Evolutionary conservation across 2,888 invertebrate genomes (phyloP).

Genomic region (Thymelicus sylvestris): DNA sequence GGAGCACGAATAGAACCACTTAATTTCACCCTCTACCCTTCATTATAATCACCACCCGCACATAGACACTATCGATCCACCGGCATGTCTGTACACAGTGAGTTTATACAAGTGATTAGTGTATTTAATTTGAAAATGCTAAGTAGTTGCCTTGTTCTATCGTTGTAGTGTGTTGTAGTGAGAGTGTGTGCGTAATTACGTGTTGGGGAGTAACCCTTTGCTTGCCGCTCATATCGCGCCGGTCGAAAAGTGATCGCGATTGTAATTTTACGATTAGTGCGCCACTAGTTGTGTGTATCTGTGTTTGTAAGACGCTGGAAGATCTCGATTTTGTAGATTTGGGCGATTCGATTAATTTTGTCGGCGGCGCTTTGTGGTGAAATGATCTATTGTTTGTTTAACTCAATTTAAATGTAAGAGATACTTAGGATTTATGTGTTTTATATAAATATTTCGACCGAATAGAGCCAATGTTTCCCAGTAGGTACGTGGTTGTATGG

Average conservation of each 20-base stretch:
- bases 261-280: conserved; percentile 74
- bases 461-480: too few relatives aligned
- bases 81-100: conserved; percentile 63
- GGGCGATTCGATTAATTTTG: not conserved
- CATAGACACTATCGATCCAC: conserved; percentile 76
- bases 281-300: conserved; percentile 51
- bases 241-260: conserved; percentile 69
- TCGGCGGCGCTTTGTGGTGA: not conserved
- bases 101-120: conserved; percentile 84
- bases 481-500: too few relatives aligned
- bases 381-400: conserved; percentile 42
- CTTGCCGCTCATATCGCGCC: conserved; percentile 59
- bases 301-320: conserved; percentile 45
- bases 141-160: conserved; percentile 83
- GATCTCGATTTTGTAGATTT: conserved; percentile 32
- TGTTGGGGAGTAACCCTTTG: conserved; percentile 72
- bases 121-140: conserved; percentile 85
- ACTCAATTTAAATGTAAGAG: too few relatives aligned
- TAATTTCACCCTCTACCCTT: conserved; percentile 83
- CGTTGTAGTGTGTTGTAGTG: conserved; percentile 58
- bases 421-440: too few relatives aligned
- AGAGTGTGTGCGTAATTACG: conserved; percentile 72
- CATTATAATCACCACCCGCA: conserved; percentile 82
- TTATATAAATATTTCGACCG: too few relatives aligned
- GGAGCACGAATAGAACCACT: conserved; percentile 81